phyloP scores from a whole-genome alignment of 1,140 invertebrate genomes.

The Pseudomyrmex gracilis region DNA sequence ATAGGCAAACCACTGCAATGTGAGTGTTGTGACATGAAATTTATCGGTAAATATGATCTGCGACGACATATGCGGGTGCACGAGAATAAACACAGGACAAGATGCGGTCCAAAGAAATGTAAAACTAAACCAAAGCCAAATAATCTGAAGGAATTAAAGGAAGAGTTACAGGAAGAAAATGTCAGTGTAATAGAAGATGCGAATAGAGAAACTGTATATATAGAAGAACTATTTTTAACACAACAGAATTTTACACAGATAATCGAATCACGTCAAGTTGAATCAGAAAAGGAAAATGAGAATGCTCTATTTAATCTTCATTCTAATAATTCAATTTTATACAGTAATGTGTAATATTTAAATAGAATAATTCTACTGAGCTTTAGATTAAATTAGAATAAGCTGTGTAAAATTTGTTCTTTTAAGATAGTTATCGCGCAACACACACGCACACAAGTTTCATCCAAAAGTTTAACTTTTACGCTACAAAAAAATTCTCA shows the following conservation, averaged over 20 bases:
- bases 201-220: slow-evolving; percentile 74
- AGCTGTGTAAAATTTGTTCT: too few species aligned
- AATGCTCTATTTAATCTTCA: slow-evolving; percentile 74
- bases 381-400: too few species aligned
- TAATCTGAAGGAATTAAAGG: slow-evolving; percentile 31
- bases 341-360: too few species aligned
- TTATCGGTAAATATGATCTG: slow-evolving; percentile 83
- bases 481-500: too few species aligned
- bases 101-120: slow-evolving; percentile 54
- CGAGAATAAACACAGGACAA: slow-evolving; percentile 70
- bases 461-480: too few species aligned
- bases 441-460: too few species aligned
- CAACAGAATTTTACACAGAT: slow-evolving; percentile 78
- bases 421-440: too few species aligned
- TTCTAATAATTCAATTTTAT: too few species aligned
- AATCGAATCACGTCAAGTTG: slow-evolving; percentile 69
- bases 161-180: slow-evolving; percentile 1
- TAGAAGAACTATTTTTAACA: slow-evolving; percentile 78
- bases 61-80: slow-evolving; percentile 82
- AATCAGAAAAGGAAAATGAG: slow-evolving; percentile 83
- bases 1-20: slow-evolving; percentile 84
- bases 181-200: slow-evolving; percentile 54
- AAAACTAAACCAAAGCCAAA: slow-evolving; percentile 49
- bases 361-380: too few species aligned
- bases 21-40: slow-evolving; percentile 81